Percentiles rank a stretch among this genome's conserved stretches.
Evolutionary conservation across 2,113 vertebrate species (phyloP).

Genomic region (Muntiacus muntjak): DNA sequence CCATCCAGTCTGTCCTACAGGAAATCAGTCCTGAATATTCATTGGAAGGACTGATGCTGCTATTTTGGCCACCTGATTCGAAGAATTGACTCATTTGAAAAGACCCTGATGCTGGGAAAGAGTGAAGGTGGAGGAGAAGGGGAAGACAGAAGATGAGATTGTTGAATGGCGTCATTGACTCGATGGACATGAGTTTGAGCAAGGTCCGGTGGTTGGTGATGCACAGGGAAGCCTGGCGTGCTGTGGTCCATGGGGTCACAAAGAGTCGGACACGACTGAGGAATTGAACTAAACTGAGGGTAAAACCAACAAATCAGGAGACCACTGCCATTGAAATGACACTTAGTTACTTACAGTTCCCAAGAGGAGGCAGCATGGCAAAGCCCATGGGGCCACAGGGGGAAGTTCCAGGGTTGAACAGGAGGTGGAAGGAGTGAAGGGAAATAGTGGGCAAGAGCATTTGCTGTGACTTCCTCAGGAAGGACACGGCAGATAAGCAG

Average conservation of each 20-base stretch:
- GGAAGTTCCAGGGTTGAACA: not conserved
- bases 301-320: not conserved
- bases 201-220: not conserved
- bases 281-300: not conserved
- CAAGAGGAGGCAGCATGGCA: not conserved
- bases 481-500: not conserved
- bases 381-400: too few species aligned
- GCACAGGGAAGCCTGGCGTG: not conserved
- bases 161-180: not conserved
- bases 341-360: not conserved
- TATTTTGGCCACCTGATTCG: not conserved
- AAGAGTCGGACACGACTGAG: rapidly evolving
- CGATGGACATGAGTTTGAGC: not conserved
- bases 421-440: not conserved
- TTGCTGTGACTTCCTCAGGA: not conserved
- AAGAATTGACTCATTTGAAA: not conserved
- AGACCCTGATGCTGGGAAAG: not conserved
- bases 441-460: not conserved
- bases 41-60: not conserved
- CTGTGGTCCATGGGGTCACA: not conserved
- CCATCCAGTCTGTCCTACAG: not conserved
- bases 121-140: not conserved
- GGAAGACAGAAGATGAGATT: not conserved
- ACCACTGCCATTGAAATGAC: not conserved
- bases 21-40: not conserved